These are phyloP conservation scores for Silvanus unidentatus DNA, from an alignment of 2,888 invertebrate genomes.

Conservation along the genomic window DNA sequence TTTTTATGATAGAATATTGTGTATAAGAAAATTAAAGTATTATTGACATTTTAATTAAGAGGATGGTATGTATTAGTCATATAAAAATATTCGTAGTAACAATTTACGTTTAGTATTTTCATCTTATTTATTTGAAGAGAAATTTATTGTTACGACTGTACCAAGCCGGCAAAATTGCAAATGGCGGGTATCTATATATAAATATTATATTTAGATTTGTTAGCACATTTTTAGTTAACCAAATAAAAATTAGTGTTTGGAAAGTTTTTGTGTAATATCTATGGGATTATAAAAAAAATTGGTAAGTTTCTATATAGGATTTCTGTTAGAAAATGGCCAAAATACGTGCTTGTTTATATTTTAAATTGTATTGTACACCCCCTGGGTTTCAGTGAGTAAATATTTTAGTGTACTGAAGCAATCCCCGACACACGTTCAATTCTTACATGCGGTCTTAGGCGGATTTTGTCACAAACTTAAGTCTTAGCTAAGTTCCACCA, in stretches of 20 bases:
- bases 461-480: constrained; percentile 34
- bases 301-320: constrained; percentile 22
- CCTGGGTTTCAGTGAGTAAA: constrained; percentile 40
- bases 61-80: not conserved
- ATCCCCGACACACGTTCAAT: constrained; percentile 35
- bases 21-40: no score
- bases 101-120: not conserved
- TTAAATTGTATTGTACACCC: constrained; percentile 39
- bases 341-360: constrained; percentile 35
- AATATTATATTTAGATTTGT: constrained; percentile 43
- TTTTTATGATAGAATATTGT: no score
- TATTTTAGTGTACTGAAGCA: constrained; percentile 34
- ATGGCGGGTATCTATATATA: constrained; percentile 46
- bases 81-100: not conserved
- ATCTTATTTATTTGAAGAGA: not conserved
- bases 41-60: constrained; percentile 6
- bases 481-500: constrained; percentile 38
- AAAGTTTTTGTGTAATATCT: constrained; percentile 22
- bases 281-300: constrained; percentile 24
- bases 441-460: constrained; percentile 37
- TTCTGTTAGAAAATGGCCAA: constrained; percentile 16
- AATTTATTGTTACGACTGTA: constrained; percentile 25
- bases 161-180: constrained; percentile 42
- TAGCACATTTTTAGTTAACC: constrained; percentile 31
- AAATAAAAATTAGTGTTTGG: constrained; percentile 25